Evolutionary conservation across 1,140 invertebrate genomes (phyloP), one percentile per base, ranked within the genome.

Genomic region (Panulirus ornatus): DNA sequence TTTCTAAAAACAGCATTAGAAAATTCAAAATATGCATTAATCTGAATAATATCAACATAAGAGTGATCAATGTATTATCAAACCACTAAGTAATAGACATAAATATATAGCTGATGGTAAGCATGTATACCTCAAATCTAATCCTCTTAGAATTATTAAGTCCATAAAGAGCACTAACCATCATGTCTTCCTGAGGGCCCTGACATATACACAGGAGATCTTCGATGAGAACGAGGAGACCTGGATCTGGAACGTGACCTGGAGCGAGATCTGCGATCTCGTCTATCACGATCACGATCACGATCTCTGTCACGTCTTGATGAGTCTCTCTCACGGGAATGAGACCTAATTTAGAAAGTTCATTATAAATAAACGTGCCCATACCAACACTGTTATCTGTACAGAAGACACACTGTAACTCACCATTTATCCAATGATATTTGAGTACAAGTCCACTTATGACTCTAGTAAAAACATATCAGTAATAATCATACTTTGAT

Each of bases 111-210:
- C 51, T 58, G 51, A 14, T 11, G 51, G 51, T 58, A 58, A 14
- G 51, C n/a, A 58, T 58, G 51, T n/a, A n/a, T 3, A 1, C 22
- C n/a, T 27, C 14, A 14, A 5, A 79, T 42, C n/a, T 79, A 2
- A 16, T 2, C 40, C 1, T 2, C 6, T 2, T 30, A 51, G 19
- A 34, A 22, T 44, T 27, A 82, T 14, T 30, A 54, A n/a, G n/a
- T 9, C 19, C 0, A 8, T 34, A 14, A 54, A 1, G 9, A 2
- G 2, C 44, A 16, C 47, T 87, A 27, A 88, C 86, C 86, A 71
- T 88, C 86, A 47, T 88, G 86, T 54, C 63, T 81, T 58, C 86
- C 86, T 22, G 87, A 89, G 0, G 87, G 87, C 30, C 87, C 87
- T 42, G 87, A 40, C 63, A 89, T 71, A 42, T 89, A 89, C 19